phyloP scores from a whole-genome alignment of 2,888 invertebrate genomes.

The Caprella mutica region DNA sequence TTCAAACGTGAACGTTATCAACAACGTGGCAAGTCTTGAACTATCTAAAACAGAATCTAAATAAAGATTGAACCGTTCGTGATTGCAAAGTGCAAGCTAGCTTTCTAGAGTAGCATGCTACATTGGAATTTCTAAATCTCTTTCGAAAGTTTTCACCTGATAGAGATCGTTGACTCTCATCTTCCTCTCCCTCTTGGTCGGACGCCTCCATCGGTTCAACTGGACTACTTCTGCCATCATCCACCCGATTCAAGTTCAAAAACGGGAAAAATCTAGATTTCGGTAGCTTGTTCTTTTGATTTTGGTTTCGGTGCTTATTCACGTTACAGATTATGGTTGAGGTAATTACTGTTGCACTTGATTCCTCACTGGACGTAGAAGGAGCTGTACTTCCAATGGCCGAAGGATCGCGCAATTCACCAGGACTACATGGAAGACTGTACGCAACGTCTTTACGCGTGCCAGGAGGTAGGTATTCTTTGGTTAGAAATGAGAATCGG shows the following conservation, averaged over 20 bases:
- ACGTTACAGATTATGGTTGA: conserved; percentile 12
- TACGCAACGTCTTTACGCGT: conserved; percentile 14
- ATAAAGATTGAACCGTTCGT: too few relatives aligned
- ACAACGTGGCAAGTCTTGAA: too few relatives aligned
- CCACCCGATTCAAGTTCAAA: conserved; percentile 13
- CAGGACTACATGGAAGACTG: conserved; percentile 20
- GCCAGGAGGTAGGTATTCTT: conserved; percentile 25
- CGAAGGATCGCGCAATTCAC: conserved; percentile 17
- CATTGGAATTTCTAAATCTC: too few relatives aligned
- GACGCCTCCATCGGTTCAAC: conserved; percentile 3
- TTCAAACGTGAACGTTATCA: too few relatives aligned
- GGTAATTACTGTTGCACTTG: conserved; percentile 11
- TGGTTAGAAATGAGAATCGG: conserved; percentile 30
- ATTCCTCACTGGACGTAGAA: conserved; percentile 12
- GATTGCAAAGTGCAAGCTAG: too few relatives aligned
- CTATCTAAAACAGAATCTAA: too few relatives aligned
- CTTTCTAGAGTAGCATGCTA: too few relatives aligned
- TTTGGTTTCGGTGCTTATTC: too few relatives aligned
- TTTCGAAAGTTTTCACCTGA: too few relatives aligned
- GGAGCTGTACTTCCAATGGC: conserved; percentile 9
- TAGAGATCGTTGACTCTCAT: conserved; percentile 2
- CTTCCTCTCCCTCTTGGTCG: background rate
- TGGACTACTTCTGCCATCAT: too few relatives aligned
- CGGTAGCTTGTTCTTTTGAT: too few relatives aligned
- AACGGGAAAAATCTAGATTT: conserved; percentile 29